Conservation (phyloP, 2,113 vertebrate genomes). For the Perca flavescens region DNA sequence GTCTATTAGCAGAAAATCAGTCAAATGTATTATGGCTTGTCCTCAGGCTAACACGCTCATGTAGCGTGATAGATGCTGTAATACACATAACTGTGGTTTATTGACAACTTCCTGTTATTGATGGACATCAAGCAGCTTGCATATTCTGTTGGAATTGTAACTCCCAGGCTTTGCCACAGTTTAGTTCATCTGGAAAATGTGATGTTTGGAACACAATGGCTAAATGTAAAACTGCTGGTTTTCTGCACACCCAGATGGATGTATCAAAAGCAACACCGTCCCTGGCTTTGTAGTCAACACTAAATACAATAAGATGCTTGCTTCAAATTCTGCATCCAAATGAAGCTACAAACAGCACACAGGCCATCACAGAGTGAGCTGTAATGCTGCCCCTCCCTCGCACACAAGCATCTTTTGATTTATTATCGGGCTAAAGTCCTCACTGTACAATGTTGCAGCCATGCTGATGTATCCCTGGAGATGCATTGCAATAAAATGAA, state of each 20-base stretch:
- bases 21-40: background rate
- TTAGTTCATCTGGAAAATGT: slow-evolving; percentile 46
- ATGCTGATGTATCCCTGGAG: slow-evolving; percentile 70
- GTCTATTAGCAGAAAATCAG: background rate
- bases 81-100: slow-evolving; percentile 16
- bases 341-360: slow-evolving; percentile 53
- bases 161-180: slow-evolving; percentile 7
- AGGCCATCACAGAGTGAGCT: slow-evolving; percentile 65
- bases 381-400: slow-evolving; percentile 36
- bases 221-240: slow-evolving; percentile 32
- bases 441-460: slow-evolving; percentile 50
- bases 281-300: slow-evolving; percentile 34
- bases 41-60: background rate
- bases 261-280: slow-evolving; percentile 29
- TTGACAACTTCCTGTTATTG: slow-evolving; percentile 26
- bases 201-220: slow-evolving; percentile 30
- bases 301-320: slow-evolving; percentile 25
- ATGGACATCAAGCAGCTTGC: background rate
- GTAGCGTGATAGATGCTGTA: background rate
- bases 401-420: slow-evolving; percentile 68
- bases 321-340: slow-evolving; percentile 57
- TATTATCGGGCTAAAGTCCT: slow-evolving; percentile 58
- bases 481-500: slow-evolving; percentile 73
- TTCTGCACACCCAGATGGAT: slow-evolving; percentile 24
- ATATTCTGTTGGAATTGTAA: background rate